phyloP scores from a whole-genome alignment of 2,888 invertebrate genomes.

The Empis livida region DNA sequence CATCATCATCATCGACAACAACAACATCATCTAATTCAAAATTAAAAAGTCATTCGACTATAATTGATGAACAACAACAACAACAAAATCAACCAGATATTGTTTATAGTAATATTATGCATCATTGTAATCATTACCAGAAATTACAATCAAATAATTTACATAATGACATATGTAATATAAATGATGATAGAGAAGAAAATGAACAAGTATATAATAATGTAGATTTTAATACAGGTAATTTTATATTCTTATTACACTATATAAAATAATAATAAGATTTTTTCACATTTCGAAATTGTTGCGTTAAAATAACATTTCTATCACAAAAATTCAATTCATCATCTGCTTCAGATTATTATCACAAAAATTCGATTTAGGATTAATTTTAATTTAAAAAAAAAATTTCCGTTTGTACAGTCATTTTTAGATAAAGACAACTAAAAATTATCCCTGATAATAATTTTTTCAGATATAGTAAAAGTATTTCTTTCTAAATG shows the following conservation, averaged over 20 bases:
- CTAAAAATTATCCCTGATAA: no score
- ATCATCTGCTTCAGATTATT: no score
- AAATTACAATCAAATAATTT: background rate
- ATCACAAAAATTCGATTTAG: no score
- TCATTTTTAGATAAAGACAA: no score
- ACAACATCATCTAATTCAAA: background rate
- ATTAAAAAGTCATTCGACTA: background rate
- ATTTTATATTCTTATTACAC: background rate
- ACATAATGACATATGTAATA: background rate
- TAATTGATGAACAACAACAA: constrained; percentile 15
- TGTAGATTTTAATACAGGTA: background rate
- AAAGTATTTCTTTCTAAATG: no score
- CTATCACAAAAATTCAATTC: no score
- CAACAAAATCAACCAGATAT: constrained; percentile 32
- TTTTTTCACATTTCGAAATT: no score
- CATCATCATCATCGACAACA: background rate
- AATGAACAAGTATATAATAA: background rate
- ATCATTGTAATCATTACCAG: constrained; percentile 29
- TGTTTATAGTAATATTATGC: constrained; percentile 42
- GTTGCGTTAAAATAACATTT: no score
- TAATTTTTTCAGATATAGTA: no score
- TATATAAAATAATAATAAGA: no score
- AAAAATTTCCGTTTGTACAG: no score
- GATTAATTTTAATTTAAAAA: no score
- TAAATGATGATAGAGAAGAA: background rate